Base-by-base conservation (phyloP, 2,888 invertebrate species). In the Eupithecia insigniata region DNA sequence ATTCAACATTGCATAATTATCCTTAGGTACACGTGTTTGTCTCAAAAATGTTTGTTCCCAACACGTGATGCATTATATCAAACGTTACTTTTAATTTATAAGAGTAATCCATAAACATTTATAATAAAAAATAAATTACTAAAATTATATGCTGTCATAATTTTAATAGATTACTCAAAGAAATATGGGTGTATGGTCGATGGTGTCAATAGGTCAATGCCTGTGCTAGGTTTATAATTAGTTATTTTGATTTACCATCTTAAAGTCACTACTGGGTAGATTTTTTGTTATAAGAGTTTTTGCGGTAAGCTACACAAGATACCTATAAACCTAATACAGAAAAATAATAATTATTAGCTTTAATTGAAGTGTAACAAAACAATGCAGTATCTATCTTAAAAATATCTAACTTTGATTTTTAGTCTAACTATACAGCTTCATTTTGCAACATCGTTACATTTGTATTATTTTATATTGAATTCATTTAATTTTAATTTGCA, bases 201-300 rank as follows among this genome's bases (percentile, higher is more conserved):
- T 14, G 22, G 12, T 32, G 66, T 55, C 66, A 51, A 55, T 55
- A 66, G 66, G 55, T 66, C 55, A 66, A 66, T 22, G 26, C 30
- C 30, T 30, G 60, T 18, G 60, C 30, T 30, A 30, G 60, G 16
- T 30, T 60, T 8, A 18, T 60, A 18, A 60, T 30, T 18, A 18
- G 28, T 60, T 55, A 26, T 55, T 14, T 55, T 55, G 14, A 26
- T 55, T 55, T 26, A 55, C 22, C 51, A 12, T 22, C 22, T 14
- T 14, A 22, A 51, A 51, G 14, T 26, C n/a, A 55, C 55, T 26
- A 55, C 26, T 12, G 12, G 55, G 55, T 14, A 55, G 22, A 55
- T 12, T 55, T 55, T 51, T 55, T 26, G 1, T 12, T 0, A 26
- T 4, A 22, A 51, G 4, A 22, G 51, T 51, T 51, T 51, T 51